Conservation (phyloP, 2,888 invertebrate species). For the Didymodactylos carnosus region DNA sequence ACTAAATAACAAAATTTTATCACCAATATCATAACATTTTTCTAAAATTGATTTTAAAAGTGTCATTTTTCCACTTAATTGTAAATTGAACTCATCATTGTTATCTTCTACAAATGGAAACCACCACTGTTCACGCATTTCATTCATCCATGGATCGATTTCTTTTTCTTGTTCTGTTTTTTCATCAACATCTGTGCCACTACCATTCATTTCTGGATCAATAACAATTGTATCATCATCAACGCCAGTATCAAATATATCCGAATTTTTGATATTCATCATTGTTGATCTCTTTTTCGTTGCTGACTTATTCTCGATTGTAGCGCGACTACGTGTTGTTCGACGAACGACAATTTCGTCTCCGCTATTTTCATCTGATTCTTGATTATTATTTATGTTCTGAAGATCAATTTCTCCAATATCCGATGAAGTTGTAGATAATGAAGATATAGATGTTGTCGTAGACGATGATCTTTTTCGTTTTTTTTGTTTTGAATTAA, state of each 20-base stretch:
- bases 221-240: neutral
- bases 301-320: neutral
- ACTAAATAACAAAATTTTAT: conserved; percentile 85
- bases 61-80: conserved; percentile 56
- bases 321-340: neutral
- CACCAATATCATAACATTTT: conserved; percentile 79
- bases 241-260: neutral
- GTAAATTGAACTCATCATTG: conserved; percentile 50
- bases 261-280: neutral
- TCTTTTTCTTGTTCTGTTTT: neutral
- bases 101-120: neutral
- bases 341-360: neutral
- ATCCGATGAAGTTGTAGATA: no score
- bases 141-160: neutral
- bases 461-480: no score
- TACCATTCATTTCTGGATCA: no score
- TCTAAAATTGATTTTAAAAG: conserved; percentile 67
- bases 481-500: no score
- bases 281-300: no score
- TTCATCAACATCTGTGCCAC: neutral
- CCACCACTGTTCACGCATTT: neutral
- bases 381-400: neutral
- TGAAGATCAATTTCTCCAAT: no score
- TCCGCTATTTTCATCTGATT: neutral
- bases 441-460: no score